phyloP scores from a whole-genome alignment of 2,113 vertebrate genomes.

The Myrmophylax atrothorax region DNA sequence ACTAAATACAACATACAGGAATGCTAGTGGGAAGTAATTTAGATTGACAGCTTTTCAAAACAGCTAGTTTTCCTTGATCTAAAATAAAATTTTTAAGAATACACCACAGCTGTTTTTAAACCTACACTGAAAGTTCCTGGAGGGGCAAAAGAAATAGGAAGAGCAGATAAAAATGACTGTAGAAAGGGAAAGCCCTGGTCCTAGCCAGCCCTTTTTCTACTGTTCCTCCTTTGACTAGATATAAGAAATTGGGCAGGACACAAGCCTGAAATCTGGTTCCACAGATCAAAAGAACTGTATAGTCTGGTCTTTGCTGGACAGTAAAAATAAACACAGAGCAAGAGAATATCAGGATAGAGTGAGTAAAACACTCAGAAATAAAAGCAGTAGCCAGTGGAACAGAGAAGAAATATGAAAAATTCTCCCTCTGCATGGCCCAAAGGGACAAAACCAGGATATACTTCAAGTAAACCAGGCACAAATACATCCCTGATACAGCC shows the following conservation, averaged over 20 bases:
- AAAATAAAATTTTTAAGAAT: not conserved
- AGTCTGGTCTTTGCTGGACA: not conserved
- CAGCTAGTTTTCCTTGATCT: not conserved
- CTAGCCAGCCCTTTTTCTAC: not conserved
- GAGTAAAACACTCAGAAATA: not conserved
- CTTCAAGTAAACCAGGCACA: not conserved
- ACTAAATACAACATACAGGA: not conserved
- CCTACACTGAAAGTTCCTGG: not conserved
- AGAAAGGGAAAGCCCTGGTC: not conserved
- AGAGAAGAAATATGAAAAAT: not conserved
- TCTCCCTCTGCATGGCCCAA: not conserved
- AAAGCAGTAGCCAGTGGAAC: not conserved
- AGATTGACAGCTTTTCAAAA: constrained; percentile 54
- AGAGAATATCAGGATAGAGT: not conserved
- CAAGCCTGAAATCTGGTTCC: not conserved
- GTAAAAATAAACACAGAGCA: not conserved
- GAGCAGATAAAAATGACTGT: not conserved
- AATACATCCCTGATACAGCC: not conserved
- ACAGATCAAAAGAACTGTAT: not conserved
- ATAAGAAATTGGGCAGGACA: not conserved
- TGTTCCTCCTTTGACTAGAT: not conserved
- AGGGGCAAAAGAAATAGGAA: not conserved
- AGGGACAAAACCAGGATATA: not conserved
- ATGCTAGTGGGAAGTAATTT: constrained; percentile 10
- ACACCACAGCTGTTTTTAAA: not conserved